A percentile compares a stretch with the other conserved stretches of the same genome.
phyloP scores from a whole-genome alignment of 1,140 invertebrate genomes.

The Rhizoglyphus robini region DNA sequence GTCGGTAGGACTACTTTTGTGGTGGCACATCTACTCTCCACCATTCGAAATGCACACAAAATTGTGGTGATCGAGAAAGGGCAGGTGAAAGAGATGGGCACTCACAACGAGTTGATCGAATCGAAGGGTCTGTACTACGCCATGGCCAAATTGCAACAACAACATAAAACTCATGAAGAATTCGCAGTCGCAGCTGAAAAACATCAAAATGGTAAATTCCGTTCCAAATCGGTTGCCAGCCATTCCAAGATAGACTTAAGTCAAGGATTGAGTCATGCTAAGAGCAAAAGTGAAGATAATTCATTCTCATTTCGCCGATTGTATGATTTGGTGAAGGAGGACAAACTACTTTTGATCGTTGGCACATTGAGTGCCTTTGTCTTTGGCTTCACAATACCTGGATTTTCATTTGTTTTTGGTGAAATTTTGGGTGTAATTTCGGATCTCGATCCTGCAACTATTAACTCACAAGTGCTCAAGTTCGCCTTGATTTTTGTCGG shows the following conservation, averaged over 20 bases:
- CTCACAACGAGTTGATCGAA: slow-evolving; percentile 54
- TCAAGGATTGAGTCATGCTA: not conserved
- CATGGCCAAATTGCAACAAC: slow-evolving; percentile 33
- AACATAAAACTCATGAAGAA: slow-evolving; percentile 41
- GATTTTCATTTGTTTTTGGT: slow-evolving; percentile 68
- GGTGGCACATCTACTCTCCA: slow-evolving; percentile 76
- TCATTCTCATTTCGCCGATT: slow-evolving; percentile 37
- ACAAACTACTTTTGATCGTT: slow-evolving; percentile 57
- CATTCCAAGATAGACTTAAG: slow-evolving; percentile 1
- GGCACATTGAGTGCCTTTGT: slow-evolving; percentile 53
- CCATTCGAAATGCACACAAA: slow-evolving; percentile 80
- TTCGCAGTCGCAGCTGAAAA: slow-evolving; percentile 29
- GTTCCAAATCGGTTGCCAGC: not conserved
- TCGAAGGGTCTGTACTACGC: slow-evolving; percentile 25
- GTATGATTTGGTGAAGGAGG: slow-evolving; percentile 54
- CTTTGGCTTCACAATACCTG: slow-evolving; percentile 58
- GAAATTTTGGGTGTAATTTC: slow-evolving; percentile 56
- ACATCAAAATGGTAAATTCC: not conserved
- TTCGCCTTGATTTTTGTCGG: slow-evolving; percentile 52
- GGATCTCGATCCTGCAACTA: slow-evolving; percentile 35
- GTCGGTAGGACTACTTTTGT: slow-evolving; percentile 73
- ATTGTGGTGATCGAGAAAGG: slow-evolving; percentile 81
- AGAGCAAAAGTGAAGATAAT: not conserved
- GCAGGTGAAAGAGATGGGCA: slow-evolving; percentile 73
- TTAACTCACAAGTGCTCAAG: slow-evolving; percentile 39